Conservation (phyloP, 2,888 invertebrate genomes). For the Sturmia bella region DNA sequence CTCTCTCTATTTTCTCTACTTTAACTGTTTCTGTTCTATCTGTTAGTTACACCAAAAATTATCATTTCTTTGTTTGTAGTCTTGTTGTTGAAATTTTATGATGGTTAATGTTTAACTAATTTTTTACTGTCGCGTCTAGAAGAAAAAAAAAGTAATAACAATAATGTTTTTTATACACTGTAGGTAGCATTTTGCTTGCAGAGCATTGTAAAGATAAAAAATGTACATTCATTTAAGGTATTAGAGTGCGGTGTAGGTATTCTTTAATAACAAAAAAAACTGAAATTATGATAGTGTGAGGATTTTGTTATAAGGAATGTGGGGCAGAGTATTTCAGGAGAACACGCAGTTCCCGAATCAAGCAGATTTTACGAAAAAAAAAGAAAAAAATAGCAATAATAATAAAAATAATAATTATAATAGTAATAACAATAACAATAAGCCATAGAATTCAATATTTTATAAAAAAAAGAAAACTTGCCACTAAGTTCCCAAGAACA, state of each 20-base stretch:
- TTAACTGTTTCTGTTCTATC: slow-evolving; percentile 23
- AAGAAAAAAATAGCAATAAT: too few relatives aligned
- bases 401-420: too few relatives aligned
- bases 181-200: slow-evolving; percentile 55
- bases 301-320: too few relatives aligned
- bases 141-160: slow-evolving; percentile 12
- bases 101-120: slow-evolving; percentile 66
- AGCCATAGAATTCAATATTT: too few relatives aligned
- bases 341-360: too few relatives aligned
- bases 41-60: slow-evolving; percentile 56
- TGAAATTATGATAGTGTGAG: not conserved
- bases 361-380: too few relatives aligned
- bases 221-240: slow-evolving; percentile 10
- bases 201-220: slow-evolving; percentile 59
- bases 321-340: too few relatives aligned
- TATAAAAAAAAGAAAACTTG: too few relatives aligned
- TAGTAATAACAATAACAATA: too few relatives aligned
- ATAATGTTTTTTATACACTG: slow-evolving; percentile 32
- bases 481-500: too few relatives aligned
- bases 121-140: slow-evolving; percentile 62
- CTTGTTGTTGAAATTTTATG: slow-evolving; percentile 62
- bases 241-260: not conserved
- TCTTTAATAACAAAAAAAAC: not conserved
- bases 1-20: not conserved
- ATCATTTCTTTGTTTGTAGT: slow-evolving; percentile 43